A percentile compares a stretch with the other conserved stretches of the same genome.
phyloP scores from a whole-genome alignment of 1,140 invertebrate genomes.

The Atta colombica region DNA sequence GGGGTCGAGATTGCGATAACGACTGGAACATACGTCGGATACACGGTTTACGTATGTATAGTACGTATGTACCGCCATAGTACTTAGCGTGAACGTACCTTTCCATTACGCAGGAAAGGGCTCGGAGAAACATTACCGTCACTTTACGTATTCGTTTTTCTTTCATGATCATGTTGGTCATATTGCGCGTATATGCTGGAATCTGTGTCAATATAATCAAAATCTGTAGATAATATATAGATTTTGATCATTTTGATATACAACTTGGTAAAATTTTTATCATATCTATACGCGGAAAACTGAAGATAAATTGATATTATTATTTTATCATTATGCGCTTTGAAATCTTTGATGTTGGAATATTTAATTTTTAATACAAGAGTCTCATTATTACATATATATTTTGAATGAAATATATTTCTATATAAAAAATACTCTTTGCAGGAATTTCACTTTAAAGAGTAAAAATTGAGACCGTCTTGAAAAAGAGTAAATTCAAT shows the following conservation, averaged over 20 bases:
- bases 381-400: background rate
- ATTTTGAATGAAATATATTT: background rate
- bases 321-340: background rate
- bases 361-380: constrained; percentile 4
- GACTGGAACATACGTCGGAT: constrained; percentile 83
- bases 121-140: constrained; percentile 49
- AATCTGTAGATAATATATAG: background rate
- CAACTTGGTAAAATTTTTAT: background rate
- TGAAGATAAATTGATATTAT: too few relatives aligned
- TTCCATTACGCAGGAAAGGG: constrained; percentile 72
- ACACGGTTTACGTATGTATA: constrained; percentile 76
- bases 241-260: background rate
- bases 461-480: too few relatives aligned
- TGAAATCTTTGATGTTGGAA: background rate
- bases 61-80: constrained; percentile 39
- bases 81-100: constrained; percentile 72
- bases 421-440: background rate
- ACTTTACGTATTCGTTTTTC: constrained; percentile 35
- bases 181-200: background rate
- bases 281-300: background rate
- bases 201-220: background rate
- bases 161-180: constrained; percentile 39
- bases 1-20: constrained; percentile 83
- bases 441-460: too few relatives aligned
- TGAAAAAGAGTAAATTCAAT: too few relatives aligned